Evolutionary conservation across 2,113 vertebrate species (phyloP), one percentile per base, ranked within the genome.

Genomic region (Carettochelys insculpta): DNA sequence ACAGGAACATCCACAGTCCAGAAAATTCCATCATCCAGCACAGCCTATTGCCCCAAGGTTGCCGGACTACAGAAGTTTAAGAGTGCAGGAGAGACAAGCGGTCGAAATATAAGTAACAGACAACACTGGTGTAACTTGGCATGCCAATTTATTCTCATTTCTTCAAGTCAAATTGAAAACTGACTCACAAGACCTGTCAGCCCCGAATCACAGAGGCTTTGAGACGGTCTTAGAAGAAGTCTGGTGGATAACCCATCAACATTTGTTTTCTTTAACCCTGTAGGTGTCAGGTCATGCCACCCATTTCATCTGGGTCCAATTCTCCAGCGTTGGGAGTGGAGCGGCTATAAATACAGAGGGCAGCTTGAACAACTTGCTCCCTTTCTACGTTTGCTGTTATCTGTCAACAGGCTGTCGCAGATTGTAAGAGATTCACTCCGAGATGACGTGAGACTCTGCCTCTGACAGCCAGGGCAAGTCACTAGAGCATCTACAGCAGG

Each of bases 371-470:
- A 7, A 79, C 86, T 45, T 0, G 2, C 58, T 29, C 0, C 0
- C 75, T 89, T 87, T 80, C 85, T 87, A 3, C 0, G 11, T 85
- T 91, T 90, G 86, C 94, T 94, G 82, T 85, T 85, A 87, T 82
- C 92, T 95, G 92, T 95, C 95, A 94, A 82, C 90, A 94, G 76
- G 65, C 88, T 85, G 77, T 91, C 91, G 81, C 50, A 77, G 91
- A 85, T 4, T 65, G 3, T 80, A 38, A 19, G n/a, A 93, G 77
- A 13, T 77, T 90, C 86, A 51, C 92, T n/a, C 58, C 58, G 11
- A 54, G 53, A 54, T 10, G 10, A 54, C 27, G 53, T 54, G 14
- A 17, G 51, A 17, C 53, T 27, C 24, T 54, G 24, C 53, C 53
- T 54, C 53, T 54, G 52, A 53, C 52, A 53, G 10, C 24, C 52